These are phyloP conservation scores for Cheilosia vernalis DNA, from an alignment of 2,888 invertebrate species.

Conservation along the genomic window DNA sequence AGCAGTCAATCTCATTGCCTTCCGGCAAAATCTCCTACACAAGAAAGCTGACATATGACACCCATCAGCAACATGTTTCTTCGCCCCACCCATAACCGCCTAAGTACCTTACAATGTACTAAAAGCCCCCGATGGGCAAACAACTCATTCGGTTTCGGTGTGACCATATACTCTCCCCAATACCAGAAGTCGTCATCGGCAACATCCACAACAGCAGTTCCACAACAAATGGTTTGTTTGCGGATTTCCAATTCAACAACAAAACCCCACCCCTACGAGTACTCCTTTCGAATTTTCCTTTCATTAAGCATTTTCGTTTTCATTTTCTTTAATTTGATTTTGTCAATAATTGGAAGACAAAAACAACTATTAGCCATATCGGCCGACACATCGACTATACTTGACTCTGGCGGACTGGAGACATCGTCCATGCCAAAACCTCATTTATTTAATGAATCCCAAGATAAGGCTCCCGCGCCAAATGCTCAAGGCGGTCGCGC, in stretches of 20 bases:
- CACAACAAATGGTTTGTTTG: slow-evolving; percentile 60
- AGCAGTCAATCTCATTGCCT: not conserved
- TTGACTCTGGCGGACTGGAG: slow-evolving; percentile 59
- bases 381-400: slow-evolving; percentile 62
- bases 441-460: slow-evolving; percentile 74
- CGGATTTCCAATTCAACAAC: slow-evolving; percentile 46
- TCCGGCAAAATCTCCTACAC: not conserved
- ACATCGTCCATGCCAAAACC: slow-evolving; percentile 67
- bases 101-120: slow-evolving; percentile 38
- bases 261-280: not conserved
- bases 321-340: slow-evolving; percentile 48
- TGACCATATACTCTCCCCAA: slow-evolving; percentile 4
- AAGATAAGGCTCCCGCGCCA: slow-evolving; percentile 61
- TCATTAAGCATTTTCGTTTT: slow-evolving; percentile 47
- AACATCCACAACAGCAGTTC: not conserved
- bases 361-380: slow-evolving; percentile 45
- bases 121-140: slow-evolving; percentile 19
- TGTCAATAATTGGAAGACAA: slow-evolving; percentile 56
- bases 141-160: not conserved
- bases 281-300: slow-evolving; percentile 45
- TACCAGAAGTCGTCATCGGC: slow-evolving; percentile 34
- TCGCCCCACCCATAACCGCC: not conserved
- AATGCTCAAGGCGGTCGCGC: slow-evolving; percentile 47
- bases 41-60: slow-evolving; percentile 3
- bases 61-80: slow-evolving; percentile 9